Base-by-base conservation (phyloP, 2,797 vertebrate genomes). In the Carduelis carduelis region DNA sequence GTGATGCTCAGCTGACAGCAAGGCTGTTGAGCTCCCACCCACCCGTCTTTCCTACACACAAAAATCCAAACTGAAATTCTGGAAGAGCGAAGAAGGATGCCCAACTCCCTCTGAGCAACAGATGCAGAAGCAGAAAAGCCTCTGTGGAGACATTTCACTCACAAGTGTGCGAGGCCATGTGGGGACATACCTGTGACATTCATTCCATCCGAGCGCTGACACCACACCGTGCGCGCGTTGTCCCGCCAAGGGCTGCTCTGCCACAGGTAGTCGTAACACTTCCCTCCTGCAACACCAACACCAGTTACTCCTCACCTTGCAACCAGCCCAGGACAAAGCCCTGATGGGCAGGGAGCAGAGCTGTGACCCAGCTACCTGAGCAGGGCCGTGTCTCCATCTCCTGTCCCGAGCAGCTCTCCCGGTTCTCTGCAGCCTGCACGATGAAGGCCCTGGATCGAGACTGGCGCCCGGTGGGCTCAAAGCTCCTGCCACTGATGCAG, bases 151-250 rank as follows among this genome's bases (percentile, higher is more conserved):
- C 24, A 47, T 68, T 65, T 12, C 50, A 63, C 9, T 34, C 55
- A 11, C 14, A 60, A 11, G 14, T 0, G 3, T 17, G 15, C 1
- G 1, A 1, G 23, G 43, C 56, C 55, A 17, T 9, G 3, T 17
- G n/a, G 39, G 87, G 78, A 34, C 74, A 19, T 97, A 99, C 99
- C 99, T 98, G 99, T 99, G 96, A 99, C 99, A 39, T 99, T 99
- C 92, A 99, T 74, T 16, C 99, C 99, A 53, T 99, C 99, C 3
- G 99, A 99, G 89, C 99, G 99, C 82, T 99, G 98, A 95, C 99
- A 99, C 99, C 99, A 99, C 93, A 99, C 99, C 0, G 95, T 96
- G 90, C 99, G 98, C 55, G 98, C 89, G 7, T 99, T 99, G 97
- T 99, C 99, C 90, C 59, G 98, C 99, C 99, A 99, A 70, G 97